These are phyloP conservation scores for Murina feae DNA, from an alignment of 2,113 vertebrate species.

Conservation along the genomic window DNA sequence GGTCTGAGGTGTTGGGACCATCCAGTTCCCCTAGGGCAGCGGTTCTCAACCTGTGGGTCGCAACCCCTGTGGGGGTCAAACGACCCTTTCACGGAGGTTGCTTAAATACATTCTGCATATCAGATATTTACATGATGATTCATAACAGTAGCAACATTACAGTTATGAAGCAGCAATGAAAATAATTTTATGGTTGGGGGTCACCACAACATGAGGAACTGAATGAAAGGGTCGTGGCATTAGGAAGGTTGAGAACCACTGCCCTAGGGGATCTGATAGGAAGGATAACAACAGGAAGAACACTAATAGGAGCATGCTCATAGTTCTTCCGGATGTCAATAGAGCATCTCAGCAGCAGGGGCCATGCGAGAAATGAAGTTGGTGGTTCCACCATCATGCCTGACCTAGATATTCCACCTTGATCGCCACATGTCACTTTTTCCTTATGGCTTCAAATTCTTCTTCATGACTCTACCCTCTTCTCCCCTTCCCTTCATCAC, in stretches of 20 bases:
- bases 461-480: neutral
- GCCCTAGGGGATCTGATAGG: too few species aligned
- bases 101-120: too few species aligned
- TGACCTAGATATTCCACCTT: neutral
- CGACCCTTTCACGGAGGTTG: too few species aligned
- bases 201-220: too few species aligned
- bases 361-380: neutral
- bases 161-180: too few species aligned
- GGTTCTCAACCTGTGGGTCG: too few species aligned
- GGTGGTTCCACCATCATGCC: neutral
- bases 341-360: neutral
- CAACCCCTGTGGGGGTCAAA: too few species aligned
- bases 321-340: neutral
- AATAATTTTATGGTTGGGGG: too few species aligned
- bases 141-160: too few species aligned
- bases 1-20: neutral
- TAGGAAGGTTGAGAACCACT: too few species aligned
- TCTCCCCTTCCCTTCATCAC: neutral
- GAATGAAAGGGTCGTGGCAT: too few species aligned
- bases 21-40: neutral
- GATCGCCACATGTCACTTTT: neutral
- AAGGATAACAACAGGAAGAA: neutral
- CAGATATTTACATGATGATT: too few species aligned
- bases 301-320: neutral
- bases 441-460: neutral